These are phyloP conservation scores for Aspidapion aeneum DNA, from an alignment of 2,888 invertebrate genomes.

Conservation along the genomic window DNA sequence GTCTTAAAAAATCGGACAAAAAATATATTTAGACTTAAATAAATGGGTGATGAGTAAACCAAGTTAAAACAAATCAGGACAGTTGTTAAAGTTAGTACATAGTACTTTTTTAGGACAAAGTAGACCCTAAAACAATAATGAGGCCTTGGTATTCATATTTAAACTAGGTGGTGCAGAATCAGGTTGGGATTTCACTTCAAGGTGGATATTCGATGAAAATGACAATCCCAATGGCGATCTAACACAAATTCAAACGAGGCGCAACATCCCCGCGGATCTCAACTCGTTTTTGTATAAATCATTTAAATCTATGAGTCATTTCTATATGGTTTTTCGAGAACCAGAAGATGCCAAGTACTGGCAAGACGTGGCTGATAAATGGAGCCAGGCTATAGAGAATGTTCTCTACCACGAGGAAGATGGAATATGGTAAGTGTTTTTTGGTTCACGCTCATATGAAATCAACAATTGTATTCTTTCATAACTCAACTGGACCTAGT, in stretches of 20 bases:
- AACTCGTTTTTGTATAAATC: conserved; percentile 74
- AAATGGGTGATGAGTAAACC: no score
- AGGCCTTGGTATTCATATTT: no score
- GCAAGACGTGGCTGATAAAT: conserved; percentile 40
- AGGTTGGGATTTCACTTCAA: conserved; percentile 84
- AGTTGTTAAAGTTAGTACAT: no score
- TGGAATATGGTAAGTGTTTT: conserved; percentile 73
- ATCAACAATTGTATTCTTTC: no score
- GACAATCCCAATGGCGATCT: conserved; percentile 50
- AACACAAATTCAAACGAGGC: conserved; percentile 59
- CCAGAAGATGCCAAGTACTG: conserved; percentile 52
- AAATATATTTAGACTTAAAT: no score
- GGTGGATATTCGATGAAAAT: conserved; percentile 66
- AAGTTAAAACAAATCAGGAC: no score
- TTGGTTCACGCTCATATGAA: no score
- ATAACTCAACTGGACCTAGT: no score
- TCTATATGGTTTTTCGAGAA: conserved; percentile 54
- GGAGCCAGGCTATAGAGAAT: conserved; percentile 61
- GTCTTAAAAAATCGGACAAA: no score
- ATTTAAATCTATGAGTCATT: conserved; percentile 59
- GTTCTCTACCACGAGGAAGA: conserved; percentile 75
- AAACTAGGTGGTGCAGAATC: conserved; percentile 72
- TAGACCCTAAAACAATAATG: no score
- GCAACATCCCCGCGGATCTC: conserved; percentile 77
- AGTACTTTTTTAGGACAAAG: no score